Evolutionary conservation across 1,140 invertebrate species (phyloP).

Genomic region (Drosophila saltans): DNA sequence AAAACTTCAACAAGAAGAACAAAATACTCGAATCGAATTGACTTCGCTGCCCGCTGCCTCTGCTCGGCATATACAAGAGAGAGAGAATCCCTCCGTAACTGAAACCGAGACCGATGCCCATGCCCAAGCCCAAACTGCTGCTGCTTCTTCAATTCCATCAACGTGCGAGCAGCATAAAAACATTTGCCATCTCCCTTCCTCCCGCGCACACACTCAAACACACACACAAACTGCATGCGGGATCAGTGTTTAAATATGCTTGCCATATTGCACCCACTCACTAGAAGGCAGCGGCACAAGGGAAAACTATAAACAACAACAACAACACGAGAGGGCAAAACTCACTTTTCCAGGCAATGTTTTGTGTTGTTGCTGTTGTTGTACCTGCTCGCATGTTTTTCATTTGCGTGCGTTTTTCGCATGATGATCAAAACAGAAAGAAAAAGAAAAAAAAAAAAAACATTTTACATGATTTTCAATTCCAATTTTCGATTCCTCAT

Average conservation of each 20-base stretch:
- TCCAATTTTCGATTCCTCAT: conserved; percentile 2
- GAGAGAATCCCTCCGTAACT: conserved; percentile 66
- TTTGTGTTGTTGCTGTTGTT: conserved; percentile 39
- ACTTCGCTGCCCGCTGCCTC: conserved; percentile 7
- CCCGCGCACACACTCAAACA: conserved; percentile 24
- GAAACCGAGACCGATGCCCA: conserved; percentile 17
- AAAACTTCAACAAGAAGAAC: conserved; percentile 77
- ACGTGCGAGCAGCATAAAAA: conserved; percentile 51
- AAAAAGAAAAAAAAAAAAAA: neutral
- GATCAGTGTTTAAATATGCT: conserved; percentile 75
- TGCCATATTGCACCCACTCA: conserved; percentile 77
- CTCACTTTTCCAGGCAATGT: conserved; percentile 60
- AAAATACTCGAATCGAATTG: conserved; percentile 63
- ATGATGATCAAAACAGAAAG: conserved; percentile 70
- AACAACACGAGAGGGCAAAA: conserved; percentile 25
- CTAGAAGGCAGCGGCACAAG: conserved; percentile 9
- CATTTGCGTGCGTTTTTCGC: conserved; percentile 78
- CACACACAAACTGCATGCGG: conserved; percentile 48
- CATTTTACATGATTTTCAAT: conserved; percentile 32
- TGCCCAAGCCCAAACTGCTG: conserved; percentile 45
- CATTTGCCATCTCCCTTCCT: conserved; percentile 57
- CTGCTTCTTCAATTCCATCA: conserved; percentile 56
- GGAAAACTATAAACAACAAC: conserved; percentile 45
- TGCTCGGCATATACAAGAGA: conserved; percentile 50
- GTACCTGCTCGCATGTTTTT: conserved; percentile 77